Evolutionary conservation across 2,797 vertebrate species (phyloP).

Genomic region (Spheniscus humboldti): DNA sequence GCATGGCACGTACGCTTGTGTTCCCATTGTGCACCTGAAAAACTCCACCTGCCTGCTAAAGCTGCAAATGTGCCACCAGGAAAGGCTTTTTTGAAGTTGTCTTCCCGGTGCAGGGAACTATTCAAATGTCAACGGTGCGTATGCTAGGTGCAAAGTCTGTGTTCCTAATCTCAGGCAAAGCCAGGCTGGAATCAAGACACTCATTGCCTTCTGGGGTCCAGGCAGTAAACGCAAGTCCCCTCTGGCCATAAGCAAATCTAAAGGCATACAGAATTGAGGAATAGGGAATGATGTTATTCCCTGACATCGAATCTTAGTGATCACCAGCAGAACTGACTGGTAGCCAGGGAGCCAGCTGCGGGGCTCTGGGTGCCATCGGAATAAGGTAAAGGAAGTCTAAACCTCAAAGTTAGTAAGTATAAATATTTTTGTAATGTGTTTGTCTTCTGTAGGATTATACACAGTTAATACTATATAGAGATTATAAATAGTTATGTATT

Average conservation of each 20-base stretch:
- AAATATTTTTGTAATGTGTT: not conserved
- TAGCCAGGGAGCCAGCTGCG: not conserved
- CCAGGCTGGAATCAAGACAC: not conserved
- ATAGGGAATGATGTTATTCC: not conserved
- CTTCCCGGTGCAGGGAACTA: not conserved
- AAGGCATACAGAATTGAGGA: not conserved
- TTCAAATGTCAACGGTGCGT: not conserved
- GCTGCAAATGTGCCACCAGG: not conserved
- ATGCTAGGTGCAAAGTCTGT: not conserved
- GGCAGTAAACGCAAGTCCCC: not conserved
- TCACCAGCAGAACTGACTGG: not conserved
- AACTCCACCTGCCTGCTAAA: not conserved
- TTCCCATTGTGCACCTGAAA: not conserved
- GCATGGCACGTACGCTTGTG: not conserved
- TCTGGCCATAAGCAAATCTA: not conserved
- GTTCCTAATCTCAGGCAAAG: not conserved
- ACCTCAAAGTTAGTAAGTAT: no score
- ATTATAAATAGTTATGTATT: not conserved
- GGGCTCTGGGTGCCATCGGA: not conserved
- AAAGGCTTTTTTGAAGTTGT: not conserved
- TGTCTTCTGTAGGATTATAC: not conserved
- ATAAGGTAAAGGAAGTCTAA: not conserved
- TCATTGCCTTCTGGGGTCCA: not conserved
- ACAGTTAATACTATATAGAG: not conserved
- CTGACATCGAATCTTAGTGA: not conserved